A percentile compares a stretch with the other conserved stretches of the same genome.
phyloP scores from a whole-genome alignment of 2,888 invertebrate species.

The Physocephala rufipes region DNA sequence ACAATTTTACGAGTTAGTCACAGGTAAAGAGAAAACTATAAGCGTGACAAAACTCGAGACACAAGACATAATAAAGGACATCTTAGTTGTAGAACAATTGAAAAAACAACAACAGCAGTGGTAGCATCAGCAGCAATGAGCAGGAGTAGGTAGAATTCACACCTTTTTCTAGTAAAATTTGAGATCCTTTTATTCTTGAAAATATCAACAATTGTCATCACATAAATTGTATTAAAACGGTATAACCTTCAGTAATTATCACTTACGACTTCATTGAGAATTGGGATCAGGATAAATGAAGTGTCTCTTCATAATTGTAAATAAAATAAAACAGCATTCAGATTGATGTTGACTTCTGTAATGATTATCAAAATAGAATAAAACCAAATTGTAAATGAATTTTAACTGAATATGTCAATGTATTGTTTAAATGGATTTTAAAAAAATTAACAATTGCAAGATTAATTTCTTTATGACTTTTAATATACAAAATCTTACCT shows the following conservation, averaged over 20 bases:
- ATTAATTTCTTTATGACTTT: too few species aligned
- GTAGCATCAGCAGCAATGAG: too few species aligned
- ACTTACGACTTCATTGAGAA: constrained; percentile 54
- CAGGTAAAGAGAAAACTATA: not conserved
- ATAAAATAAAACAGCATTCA: not conserved
- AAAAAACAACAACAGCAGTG: not conserved
- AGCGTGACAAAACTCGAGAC: not conserved
- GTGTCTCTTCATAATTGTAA: not conserved
- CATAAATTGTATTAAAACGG: constrained; percentile 51
- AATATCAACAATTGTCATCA: constrained; percentile 57
- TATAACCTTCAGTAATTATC: constrained; percentile 45
- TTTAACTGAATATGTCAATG: too few species aligned
- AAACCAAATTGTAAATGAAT: too few species aligned
- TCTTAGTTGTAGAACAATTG: not conserved
- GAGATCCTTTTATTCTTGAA: constrained; percentile 39
- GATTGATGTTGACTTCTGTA: not conserved
- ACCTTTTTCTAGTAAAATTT: not conserved
- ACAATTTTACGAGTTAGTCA: constrained; percentile 43
- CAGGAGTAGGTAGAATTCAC: constrained; percentile 24
- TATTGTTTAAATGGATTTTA: too few species aligned
- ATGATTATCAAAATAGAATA: not conserved
- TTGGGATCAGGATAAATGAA: not conserved
- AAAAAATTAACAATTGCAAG: too few species aligned
- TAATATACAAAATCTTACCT: too few species aligned
- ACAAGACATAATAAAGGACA: constrained; percentile 18